These are phyloP conservation scores for Salpingus planirostris DNA, from an alignment of 2,888 invertebrate genomes.

Conservation along the genomic window DNA sequence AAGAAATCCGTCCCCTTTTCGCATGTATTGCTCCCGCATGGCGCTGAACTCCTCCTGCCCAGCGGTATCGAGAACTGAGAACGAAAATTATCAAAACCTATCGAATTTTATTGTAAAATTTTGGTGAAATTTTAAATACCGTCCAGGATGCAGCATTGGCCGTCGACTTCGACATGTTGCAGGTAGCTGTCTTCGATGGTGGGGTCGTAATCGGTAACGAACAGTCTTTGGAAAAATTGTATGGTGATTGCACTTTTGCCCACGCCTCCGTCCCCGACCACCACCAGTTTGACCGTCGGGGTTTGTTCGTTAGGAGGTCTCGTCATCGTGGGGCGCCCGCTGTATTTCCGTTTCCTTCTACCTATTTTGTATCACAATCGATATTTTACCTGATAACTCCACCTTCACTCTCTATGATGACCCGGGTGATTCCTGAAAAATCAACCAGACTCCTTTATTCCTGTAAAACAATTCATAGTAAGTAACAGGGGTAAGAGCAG, in stretches of 20 bases:
- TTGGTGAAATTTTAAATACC: constrained; percentile 44
- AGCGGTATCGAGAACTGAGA: constrained; percentile 81
- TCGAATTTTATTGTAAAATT: not conserved
- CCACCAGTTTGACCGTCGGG: constrained; percentile 78
- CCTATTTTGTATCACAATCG: no score
- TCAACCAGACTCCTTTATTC: no score
- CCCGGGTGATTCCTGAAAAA: no score
- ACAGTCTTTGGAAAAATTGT: constrained; percentile 90
- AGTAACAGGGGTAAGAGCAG: no score
- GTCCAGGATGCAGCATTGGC: constrained; percentile 83
- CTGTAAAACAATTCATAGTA: no score
- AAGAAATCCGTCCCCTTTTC: constrained; percentile 88
- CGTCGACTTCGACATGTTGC: constrained; percentile 88
- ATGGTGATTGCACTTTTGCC: constrained; percentile 96
- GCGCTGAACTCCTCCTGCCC: constrained; percentile 95
- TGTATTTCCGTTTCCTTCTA: not conserved
- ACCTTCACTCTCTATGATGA: no score
- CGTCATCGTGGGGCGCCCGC: constrained; percentile 40
- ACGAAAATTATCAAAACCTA: constrained; percentile 5
- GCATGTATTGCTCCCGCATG: constrained; percentile 89
- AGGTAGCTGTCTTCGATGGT: constrained; percentile 94
- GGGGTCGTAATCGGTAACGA: constrained; percentile 91
- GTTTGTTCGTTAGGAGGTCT: constrained; percentile 66
- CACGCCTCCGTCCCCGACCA: constrained; percentile 91
- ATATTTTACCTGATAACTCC: no score